Evolutionary conservation across 1,140 invertebrate genomes (phyloP), one percentile per base, ranked within the genome.

Genomic region (Chelonus insularis): DNA sequence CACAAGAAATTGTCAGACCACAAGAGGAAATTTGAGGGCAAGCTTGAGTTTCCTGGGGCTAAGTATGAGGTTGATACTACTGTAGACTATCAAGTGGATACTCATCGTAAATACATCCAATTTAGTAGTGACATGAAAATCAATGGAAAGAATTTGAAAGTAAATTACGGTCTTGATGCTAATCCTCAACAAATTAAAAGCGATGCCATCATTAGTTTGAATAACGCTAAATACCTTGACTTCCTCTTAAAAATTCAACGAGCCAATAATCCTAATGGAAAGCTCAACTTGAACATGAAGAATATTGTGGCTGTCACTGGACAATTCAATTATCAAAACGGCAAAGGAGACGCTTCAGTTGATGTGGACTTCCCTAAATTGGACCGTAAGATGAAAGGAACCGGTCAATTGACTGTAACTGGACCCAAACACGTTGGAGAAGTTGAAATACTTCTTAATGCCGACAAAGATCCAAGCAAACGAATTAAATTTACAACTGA

Each of bases 381-480:
- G 3, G 72, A 86, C 32, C 83, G 85, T 5, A 88, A 89, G 65
- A 77, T 91, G 29, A 89, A 89, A 69, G 78, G 70, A 9, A 77
- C 63, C 14, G 74, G 83, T 8, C 85, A 88, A 2, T 67, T 87
- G 0, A 84, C 82, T 3, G 84, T 89, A 57, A 77, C 81, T 0
- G 80, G 85, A 0, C 76, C 82, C 20, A 76, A 84, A 1, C 85
- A 85, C 65, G 84, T 85, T 34, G 81, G 84, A 0, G 84, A 86
- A 18, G 59, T 86, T 0, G 86, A 85, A 25, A 14, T 92, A 1
- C 84, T 83, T 48, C 85, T 87, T 6, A 84, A 91, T 70, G 87
- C 85, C n/a, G 85, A 87, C 9, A 89, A 89, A 62, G 84, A 89
- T 68, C 86, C 87, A 9, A 85, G 72, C 43, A 86, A 88, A 47